Conservation (phyloP, 2,797 vertebrate genomes). For the Falco biarmicus region DNA sequence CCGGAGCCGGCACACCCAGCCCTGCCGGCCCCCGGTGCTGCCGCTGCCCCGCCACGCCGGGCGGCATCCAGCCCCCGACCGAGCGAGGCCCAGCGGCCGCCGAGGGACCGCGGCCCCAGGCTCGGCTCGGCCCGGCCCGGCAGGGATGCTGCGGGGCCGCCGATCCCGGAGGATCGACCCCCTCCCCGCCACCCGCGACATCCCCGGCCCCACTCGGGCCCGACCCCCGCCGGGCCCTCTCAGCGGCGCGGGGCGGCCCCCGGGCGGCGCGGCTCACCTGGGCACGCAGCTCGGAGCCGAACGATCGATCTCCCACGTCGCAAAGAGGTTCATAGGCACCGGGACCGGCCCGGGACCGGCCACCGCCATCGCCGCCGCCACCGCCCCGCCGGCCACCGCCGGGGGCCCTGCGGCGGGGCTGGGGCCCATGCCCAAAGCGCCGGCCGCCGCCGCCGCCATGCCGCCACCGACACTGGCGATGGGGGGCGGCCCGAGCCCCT, state of each 20-base stretch:
- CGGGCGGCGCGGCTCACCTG: background rate
- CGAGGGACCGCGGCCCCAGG: background rate
- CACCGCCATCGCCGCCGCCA: background rate
- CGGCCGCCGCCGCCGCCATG: background rate
- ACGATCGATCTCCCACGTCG: conserved; percentile 92
- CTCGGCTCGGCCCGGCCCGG: background rate
- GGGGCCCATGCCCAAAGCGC: background rate
- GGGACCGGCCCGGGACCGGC: conserved; percentile 66
- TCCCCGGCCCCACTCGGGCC: background rate
- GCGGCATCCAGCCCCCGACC: background rate
- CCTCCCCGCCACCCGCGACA: background rate
- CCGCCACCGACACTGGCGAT: background rate
- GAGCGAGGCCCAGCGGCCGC: background rate
- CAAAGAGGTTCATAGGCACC: conserved; percentile 94
- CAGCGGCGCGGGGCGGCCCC: background rate
- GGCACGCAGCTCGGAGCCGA: conserved; percentile 77
- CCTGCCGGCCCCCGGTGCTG: background rate
- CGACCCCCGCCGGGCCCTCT: background rate
- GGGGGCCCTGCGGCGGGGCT: background rate
- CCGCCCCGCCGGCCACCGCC: background rate
- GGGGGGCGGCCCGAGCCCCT: background rate
- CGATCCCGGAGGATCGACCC: background rate
- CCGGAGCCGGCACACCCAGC: background rate
- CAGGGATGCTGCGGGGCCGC: background rate
- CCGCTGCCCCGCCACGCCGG: no score